Evolutionary conservation across 2,797 vertebrate genomes (phyloP).

Genomic region (Gymnothorax reevesii): DNA sequence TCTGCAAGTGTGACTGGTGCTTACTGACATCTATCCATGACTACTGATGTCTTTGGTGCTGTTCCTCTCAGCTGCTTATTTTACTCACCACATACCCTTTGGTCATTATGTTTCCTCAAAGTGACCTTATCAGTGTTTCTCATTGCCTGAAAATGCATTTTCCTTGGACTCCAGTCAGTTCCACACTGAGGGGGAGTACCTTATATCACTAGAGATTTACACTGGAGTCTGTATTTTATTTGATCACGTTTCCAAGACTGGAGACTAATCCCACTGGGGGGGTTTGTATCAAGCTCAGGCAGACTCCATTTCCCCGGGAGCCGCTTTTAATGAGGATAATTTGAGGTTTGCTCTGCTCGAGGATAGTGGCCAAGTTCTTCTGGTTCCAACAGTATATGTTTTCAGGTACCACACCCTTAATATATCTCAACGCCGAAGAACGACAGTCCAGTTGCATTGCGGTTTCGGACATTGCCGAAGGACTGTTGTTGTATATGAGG

Average conservation of each 20-base stretch:
- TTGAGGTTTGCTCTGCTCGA: slow-evolving; percentile 9
- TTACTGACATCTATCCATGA: neutral
- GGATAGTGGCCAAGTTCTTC: neutral
- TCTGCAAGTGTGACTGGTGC: neutral
- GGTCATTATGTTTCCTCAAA: neutral
- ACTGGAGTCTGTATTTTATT: neutral
- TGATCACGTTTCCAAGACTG: neutral
- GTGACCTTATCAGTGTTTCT: neutral
- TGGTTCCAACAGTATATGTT: neutral
- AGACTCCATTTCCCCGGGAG: neutral
- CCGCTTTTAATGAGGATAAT: neutral
- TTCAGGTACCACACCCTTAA: neutral
- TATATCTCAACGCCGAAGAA: neutral
- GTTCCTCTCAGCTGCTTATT: neutral
- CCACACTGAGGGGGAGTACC: neutral
- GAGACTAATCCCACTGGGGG: neutral
- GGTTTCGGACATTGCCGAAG: neutral
- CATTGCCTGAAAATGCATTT: neutral
- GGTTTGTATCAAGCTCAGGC: neutral
- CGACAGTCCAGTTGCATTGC: neutral
- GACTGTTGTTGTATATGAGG: neutral
- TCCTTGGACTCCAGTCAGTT: neutral
- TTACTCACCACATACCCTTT: neutral
- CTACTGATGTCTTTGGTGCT: neutral
- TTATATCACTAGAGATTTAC: neutral